These are phyloP conservation scores for Pseudorectes ferrugineus DNA, from an alignment of 2,113 vertebrate species.

Conservation along the genomic window DNA sequence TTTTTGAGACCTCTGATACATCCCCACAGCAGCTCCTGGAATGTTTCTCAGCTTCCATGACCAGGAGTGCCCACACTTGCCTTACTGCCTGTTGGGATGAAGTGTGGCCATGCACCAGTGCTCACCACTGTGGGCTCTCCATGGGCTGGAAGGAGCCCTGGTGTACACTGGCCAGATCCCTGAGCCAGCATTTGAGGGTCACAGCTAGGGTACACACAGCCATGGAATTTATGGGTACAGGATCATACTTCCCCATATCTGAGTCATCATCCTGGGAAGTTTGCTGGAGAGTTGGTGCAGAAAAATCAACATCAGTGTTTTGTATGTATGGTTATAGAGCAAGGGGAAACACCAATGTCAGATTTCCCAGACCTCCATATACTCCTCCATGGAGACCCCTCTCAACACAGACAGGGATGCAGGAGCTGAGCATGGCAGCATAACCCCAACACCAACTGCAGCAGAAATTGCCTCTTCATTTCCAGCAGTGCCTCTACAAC, in stretches of 20 bases:
- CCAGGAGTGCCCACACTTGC: not conserved
- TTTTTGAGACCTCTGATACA: not conserved
- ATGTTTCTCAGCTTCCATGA: not conserved
- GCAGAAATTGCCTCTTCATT: not conserved
- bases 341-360: not conserved
- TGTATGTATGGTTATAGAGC: not conserved
- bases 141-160: not conserved
- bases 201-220: accelerated
- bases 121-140: not conserved
- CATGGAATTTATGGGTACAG: not conserved
- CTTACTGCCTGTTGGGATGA: not conserved
- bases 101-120: too few species aligned
- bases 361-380: not conserved
- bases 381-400: not conserved
- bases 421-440: not conserved
- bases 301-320: not conserved
- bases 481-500: not conserved
- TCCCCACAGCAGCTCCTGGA: not conserved
- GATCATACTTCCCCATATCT: not conserved
- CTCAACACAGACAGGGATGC: not conserved
- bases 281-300: not conserved
- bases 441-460: not conserved
- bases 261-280: not conserved
- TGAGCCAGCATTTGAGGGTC: not conserved
- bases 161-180: not conserved